Evolutionary conservation across 1,140 invertebrate genomes (phyloP).

Genomic region (Acromyrmex heyeri): DNA sequence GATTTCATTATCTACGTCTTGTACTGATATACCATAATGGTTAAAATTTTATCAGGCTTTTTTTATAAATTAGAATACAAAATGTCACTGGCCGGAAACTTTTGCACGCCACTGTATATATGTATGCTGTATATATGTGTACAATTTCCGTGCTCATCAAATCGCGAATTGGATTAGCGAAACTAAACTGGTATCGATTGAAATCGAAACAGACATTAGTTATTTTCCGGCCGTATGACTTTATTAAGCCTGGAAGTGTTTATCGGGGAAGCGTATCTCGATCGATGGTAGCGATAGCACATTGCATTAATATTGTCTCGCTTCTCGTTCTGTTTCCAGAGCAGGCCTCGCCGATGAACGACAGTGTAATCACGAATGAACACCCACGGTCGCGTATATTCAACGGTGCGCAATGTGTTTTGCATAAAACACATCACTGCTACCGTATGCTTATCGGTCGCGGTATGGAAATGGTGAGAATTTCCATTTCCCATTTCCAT

Average conservation of each 20-base stretch:
- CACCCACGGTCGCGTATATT: slow-evolving; percentile 41
- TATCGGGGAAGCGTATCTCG: slow-evolving; percentile 15
- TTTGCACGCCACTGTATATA: too few relatives aligned
- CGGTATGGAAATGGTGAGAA: slow-evolving; percentile 39
- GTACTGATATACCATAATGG: too few relatives aligned
- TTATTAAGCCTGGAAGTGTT: slow-evolving; percentile 44
- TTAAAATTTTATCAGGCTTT: too few relatives aligned
- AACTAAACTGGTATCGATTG: slow-evolving; percentile 12
- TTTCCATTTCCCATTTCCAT: slow-evolving; percentile 50
- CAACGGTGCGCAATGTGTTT: slow-evolving; percentile 11
- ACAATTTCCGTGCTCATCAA: slow-evolving; percentile 61
- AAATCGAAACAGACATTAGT: slow-evolving; percentile 36
- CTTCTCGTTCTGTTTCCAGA: slow-evolving; percentile 30
- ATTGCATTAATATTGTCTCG: slow-evolving; percentile 25
- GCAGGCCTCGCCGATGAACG: background rate
- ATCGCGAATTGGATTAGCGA: slow-evolving; percentile 43
- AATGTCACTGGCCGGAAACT: too few relatives aligned
- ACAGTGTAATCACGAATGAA: slow-evolving; percentile 49
- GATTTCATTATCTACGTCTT: too few relatives aligned
- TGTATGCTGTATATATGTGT: background rate
- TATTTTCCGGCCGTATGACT: slow-evolving; percentile 13
- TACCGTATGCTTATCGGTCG: slow-evolving; percentile 22
- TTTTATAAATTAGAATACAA: too few relatives aligned
- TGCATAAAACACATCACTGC: slow-evolving; percentile 38
- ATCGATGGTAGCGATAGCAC: slow-evolving; percentile 22